These are phyloP conservation scores for Sebastes reedi DNA, from an alignment of 2,797 vertebrate genomes.

Conservation along the genomic window DNA sequence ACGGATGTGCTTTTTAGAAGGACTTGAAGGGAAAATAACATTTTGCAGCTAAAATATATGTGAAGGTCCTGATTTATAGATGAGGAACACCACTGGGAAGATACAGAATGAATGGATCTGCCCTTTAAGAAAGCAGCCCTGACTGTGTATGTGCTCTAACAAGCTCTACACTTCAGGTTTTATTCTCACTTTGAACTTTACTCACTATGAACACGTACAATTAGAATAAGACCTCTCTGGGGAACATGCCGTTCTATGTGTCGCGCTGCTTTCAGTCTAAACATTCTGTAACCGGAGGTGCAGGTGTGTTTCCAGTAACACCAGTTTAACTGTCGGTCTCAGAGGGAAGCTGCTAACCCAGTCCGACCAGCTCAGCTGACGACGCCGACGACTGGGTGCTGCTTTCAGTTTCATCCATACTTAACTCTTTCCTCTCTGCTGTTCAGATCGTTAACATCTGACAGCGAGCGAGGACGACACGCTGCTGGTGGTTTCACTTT, in stretches of 20 bases:
- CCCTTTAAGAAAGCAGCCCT: background rate
- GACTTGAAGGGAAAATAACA: too few relatives aligned
- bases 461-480: background rate
- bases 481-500: background rate
- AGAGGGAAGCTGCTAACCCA: background rate
- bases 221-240: background rate
- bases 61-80: too few relatives aligned
- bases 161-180: too few relatives aligned
- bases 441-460: background rate
- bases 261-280: background rate
- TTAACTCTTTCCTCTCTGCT: constrained; percentile 2
- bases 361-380: constrained; percentile 8
- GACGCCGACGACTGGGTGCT: background rate
- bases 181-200: background rate
- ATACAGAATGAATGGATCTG: too few relatives aligned
- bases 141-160: background rate
- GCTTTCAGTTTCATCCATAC: background rate
- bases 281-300: background rate
- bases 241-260: background rate
- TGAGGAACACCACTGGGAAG: too few relatives aligned
- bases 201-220: background rate
- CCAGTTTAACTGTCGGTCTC: background rate
- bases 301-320: background rate
- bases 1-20: too few relatives aligned
- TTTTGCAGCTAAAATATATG: too few relatives aligned